Evolutionary conservation across 2,113 vertebrate species (phyloP), one percentile per base, ranked within the genome.

Genomic region (Stictonetta naevosa): DNA sequence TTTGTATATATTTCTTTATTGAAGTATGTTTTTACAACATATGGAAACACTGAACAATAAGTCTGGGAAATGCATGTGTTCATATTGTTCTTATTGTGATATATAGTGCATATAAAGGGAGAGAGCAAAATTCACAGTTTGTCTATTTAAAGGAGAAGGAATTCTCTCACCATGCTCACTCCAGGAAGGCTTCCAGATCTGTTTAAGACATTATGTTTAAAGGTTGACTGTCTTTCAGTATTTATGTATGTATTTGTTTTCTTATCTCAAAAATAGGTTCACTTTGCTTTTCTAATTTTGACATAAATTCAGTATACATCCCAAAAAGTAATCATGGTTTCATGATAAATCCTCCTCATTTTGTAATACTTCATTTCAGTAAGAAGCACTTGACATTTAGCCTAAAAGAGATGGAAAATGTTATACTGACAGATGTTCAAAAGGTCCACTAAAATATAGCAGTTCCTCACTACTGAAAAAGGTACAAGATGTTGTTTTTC

Each of bases 21-120:
- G 95, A 96, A 91, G 42, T 89, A 75, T 74, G 60, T 29, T 83
- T 36, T 83, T 74, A 88, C 20, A 97, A 88, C 78, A 93, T 76
- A 93, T 89, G 60, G 81, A 94, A 97, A 58, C 11, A 95, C 78
- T 94, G 96, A 93, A 97, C 95, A 96, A 79, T 88, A 92, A 74
- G 83, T 91, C 91, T 96, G 48, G 13, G 25, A 91, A 92, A 63
- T 33, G 25, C 38, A 93, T 40, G 11, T 59, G 52, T 80, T 93
- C 83, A 75, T 83, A 86, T 77, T 58, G 52, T 8, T 48, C 11
- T 76, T 91, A 76, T 29, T 90, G 44, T 92, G 22, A 56, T 59
- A 88, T n/a, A 55, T 28, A 77, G n/a, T 3, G 21, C 13, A 58
- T 53, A 67, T 58, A 88, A 82, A 17, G 8, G 34, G 40, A 72